Base-by-base conservation (phyloP, 2,888 invertebrate genomes). In the Ornithoptera priamus region DNA sequence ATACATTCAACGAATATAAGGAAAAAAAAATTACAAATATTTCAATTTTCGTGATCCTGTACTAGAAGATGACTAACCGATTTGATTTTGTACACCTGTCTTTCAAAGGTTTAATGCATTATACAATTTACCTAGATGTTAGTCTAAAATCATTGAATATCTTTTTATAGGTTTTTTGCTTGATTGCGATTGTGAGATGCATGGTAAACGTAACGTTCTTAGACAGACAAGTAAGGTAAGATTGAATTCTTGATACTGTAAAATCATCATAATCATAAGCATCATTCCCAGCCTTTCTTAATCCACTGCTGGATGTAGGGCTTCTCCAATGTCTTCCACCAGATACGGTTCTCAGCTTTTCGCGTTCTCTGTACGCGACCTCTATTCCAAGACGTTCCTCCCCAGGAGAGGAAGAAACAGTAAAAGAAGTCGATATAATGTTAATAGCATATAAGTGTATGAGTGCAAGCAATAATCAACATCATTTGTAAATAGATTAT, bases 161-260 rank as follows among this genome's bases (percentile, higher is more conserved):
- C 22, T 15, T 17, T 39, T 69, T 65, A 39, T 64, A 69, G 68
- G 50, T 64, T 65, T 56, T 69, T 69, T 64, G 53, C 64, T 53
- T 24, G 5, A 15, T 69, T 65, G 20, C 20, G n/a, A 60, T 65
- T 57, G 24, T 69, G 42, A 61, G 69, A 61, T 59, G 63, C 18
- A 61, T 60, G 46, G 30, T 59, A 68, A 68, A 69, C 18, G 65
- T 39, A 24, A 69, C 69, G 20, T 53, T 15, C 10, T 8, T 56
- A 22, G 42, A 65, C 17, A 59, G 20, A 67, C 39, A 67, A 50
- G 57, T 59, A 30, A 68, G 68, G 68, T 68, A 68, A 59, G 63
- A 22, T 12, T 58, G 5, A 53, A n/a, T 18, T n/a, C 18, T n/a
- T 53, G 18, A 5, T 53, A n/a, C n/a, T 6, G 53, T n/a, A n/a